A percentile compares a stretch with the other conserved stretches of the same genome.
These are phyloP conservation scores for Pseudopodoces humilis DNA, from an alignment of 2,113 vertebrate genomes.

Conservation along the genomic window DNA sequence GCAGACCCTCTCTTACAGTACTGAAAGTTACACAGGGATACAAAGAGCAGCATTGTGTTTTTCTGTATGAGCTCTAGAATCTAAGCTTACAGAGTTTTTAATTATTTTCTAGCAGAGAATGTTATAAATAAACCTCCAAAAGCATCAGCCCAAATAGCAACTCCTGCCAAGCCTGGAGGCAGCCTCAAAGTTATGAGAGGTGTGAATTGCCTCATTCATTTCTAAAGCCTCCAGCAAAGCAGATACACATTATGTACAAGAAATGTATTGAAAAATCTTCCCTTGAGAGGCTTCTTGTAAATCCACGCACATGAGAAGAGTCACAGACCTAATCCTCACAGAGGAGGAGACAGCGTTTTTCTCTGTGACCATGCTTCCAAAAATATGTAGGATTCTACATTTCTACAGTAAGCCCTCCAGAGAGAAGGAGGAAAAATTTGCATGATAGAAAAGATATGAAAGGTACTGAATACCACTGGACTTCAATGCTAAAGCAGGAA, in stretches of 20 bases:
- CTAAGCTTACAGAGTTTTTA: not conserved
- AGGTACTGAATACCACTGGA: not conserved
- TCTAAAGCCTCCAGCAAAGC: not conserved
- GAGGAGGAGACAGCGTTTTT: not conserved
- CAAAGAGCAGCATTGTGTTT: not conserved
- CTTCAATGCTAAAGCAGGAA: not conserved
- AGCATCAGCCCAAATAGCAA: not conserved
- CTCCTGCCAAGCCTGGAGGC: not conserved
- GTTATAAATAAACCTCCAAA: not conserved
- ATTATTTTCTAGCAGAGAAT: not conserved
- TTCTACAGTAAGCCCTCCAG: not conserved
- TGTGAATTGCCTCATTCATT: constrained; percentile 12
- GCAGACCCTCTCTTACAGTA: not conserved
- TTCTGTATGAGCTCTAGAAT: not conserved
- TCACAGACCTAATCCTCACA: not conserved
- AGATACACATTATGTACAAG: not conserved
- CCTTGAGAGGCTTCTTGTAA: not conserved
- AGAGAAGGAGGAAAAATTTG: not conserved
- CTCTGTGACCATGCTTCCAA: not conserved
- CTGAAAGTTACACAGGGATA: not conserved
- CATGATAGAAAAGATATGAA: not conserved
- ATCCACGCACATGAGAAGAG: not conserved
- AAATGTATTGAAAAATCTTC: not conserved
- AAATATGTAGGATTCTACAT: not conserved
- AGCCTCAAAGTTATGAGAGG: not conserved